phyloP scores from a whole-genome alignment of 2,113 vertebrate species.

The Emydocephalus ijimae region DNA sequence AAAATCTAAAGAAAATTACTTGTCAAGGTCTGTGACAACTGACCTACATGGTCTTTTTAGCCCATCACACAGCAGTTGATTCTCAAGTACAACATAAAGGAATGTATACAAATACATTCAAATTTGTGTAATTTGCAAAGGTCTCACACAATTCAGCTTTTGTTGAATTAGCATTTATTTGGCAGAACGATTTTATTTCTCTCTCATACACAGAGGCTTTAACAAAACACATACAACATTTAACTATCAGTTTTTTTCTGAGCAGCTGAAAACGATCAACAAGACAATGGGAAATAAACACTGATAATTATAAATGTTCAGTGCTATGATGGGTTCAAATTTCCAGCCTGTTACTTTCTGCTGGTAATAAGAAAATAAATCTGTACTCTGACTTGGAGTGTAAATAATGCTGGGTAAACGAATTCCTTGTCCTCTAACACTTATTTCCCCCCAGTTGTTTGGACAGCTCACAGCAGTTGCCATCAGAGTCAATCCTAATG shows the following conservation, averaged over 20 bases:
- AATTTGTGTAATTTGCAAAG: not conserved
- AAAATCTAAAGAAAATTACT: not conserved
- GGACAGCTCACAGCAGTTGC: conserved; percentile 51
- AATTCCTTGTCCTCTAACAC: conserved; percentile 49
- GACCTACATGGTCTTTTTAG: not conserved
- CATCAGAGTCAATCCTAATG: conserved; percentile 20
- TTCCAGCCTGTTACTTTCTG: conserved; percentile 21
- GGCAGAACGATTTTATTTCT: not conserved
- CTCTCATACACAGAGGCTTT: not conserved
- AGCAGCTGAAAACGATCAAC: conserved; percentile 12
- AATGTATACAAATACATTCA: not conserved
- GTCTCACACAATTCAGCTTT: not conserved
- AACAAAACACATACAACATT: conserved; percentile 30
- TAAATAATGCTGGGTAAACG: conserved; percentile 60
- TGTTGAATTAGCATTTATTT: not conserved
- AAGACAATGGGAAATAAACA: conserved; percentile 39
- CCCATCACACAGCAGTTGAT: not conserved
- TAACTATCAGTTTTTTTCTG: conserved; percentile 11
- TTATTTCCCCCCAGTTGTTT: conserved; percentile 55
- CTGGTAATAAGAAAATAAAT: conserved; percentile 21
- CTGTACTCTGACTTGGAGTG: conserved; percentile 27
- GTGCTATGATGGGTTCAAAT: conserved; percentile 39
- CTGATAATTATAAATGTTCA: conserved; percentile 42
- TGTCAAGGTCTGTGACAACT: not conserved
- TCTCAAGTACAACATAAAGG: not conserved